Evolutionary conservation across 1,140 invertebrate species (phyloP), one percentile per base, ranked within the genome.

Genomic region (Pygmarrhopalites habei): DNA sequence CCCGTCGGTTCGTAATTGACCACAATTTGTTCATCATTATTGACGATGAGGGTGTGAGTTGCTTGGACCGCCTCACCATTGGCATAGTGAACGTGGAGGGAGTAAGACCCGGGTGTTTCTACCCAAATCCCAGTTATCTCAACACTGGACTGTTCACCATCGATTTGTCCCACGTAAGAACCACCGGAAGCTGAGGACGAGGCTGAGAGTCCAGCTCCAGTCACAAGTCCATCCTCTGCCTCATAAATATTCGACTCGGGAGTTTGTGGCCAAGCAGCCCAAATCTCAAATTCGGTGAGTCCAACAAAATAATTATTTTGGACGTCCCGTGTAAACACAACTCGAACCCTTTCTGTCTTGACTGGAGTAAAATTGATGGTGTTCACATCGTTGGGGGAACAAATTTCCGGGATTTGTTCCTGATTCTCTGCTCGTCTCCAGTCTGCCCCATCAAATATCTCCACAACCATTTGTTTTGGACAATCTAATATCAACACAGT

Each of bases 81-180:
- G 15, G 58, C 41, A 32, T 65, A 65, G 56, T 23, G 46, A 17
- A 65, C 39, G 10, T 46, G 19, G 23, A 65, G 29, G 1, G 60
- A 35, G 52, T 60, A 60, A 2, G 55, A 28, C 41, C 58, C 58
- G 17, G 47, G 17, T 7, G 25, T 15, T 21, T 65, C 58, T 5
- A 49, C 64, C 64, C 64, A 65, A 30, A 65, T 46, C 7, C 64
- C 64, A 26, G 58, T 56, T 46, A 65, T 55, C 25, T 65, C 64
- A 17, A 58, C 51, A 10, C 23, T 30, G 23, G 57, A 51, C 25
- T 53, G 17, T 2, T 26, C 25, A 21, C 23, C 62, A 12, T 17
- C 21, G 4, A 46, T 46, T n/a, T 19, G 10, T n/a, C 52, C 43
- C 14, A 57, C 64, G 29, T 60, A 60, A 19, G 58, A 55, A 25